Percentiles rank a stretch among this genome's conserved stretches.
These are phyloP conservation scores for Lasiurus cinereus DNA, from an alignment of 2,113 vertebrate species.

Conservation along the genomic window DNA sequence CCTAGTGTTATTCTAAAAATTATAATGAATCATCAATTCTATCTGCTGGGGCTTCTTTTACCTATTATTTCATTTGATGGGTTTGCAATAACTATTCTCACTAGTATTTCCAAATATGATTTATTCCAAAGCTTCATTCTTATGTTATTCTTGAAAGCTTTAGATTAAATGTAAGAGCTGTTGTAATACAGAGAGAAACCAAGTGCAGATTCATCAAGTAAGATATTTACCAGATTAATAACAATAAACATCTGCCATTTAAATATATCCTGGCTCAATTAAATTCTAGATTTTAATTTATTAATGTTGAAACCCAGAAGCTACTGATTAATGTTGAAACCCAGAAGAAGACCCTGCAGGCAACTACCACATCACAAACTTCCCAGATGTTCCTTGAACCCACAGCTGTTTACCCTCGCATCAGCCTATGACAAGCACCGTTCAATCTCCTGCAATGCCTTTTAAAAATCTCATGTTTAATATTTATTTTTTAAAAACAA, in stretches of 20 bases:
- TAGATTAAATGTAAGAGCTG: neutral
- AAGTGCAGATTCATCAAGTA: neutral
- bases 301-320: conserved; percentile 49
- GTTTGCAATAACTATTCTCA: conserved; percentile 34
- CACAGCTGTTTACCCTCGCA: neutral
- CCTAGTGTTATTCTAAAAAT: neutral
- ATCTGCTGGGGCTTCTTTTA: neutral
- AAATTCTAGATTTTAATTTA: conserved; percentile 59
- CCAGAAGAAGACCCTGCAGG: conserved; percentile 54
- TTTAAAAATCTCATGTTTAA: conserved; percentile 11
- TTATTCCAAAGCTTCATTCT: conserved; percentile 11
- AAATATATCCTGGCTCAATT: conserved; percentile 74
- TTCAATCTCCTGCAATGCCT: neutral
- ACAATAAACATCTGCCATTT: conserved; percentile 63
- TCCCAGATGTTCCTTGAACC: conserved; percentile 65
- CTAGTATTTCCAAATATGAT: conserved; percentile 17
- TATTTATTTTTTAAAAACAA: conserved; percentile 46
- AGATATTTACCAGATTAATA: conserved; percentile 32
- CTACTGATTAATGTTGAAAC: conserved; percentile 61
- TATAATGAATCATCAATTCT: neutral
- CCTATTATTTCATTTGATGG: neutral
- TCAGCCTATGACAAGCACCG: neutral
- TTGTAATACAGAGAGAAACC: neutral
- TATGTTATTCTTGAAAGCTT: neutral
- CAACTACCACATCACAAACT: neutral